Evolutionary conservation across 2,888 invertebrate species (phyloP).

Genomic region (Watsonalla binaria): DNA sequence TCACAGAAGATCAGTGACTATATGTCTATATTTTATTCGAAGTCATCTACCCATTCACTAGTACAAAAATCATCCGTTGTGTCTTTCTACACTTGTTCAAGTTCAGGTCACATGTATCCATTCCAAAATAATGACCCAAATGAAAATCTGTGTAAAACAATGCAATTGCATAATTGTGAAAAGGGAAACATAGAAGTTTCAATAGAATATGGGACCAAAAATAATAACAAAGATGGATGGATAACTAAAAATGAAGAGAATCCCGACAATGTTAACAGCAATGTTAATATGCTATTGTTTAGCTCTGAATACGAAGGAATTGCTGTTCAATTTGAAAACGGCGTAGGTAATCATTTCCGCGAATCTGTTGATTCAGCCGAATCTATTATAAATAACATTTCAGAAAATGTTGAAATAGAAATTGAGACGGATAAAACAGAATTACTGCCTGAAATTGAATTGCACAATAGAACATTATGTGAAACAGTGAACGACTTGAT

Average conservation of each 20-base stretch:
- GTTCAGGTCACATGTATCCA: background rate
- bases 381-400: background rate
- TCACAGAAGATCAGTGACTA: background rate
- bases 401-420: background rate
- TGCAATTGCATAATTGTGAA: background rate
- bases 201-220: background rate
- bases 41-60: background rate
- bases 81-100: background rate
- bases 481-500: constrained; percentile 21
- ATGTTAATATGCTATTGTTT: background rate
- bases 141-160: background rate
- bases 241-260: background rate
- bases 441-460: constrained; percentile 5
- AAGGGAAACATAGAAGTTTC: background rate
- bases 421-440: background rate
- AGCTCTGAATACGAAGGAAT: background rate
- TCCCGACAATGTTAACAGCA: background rate
- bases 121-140: background rate
- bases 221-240: background rate
- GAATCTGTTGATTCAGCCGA: background rate
- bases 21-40: background rate
- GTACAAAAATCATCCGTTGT: background rate
- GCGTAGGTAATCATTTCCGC: background rate
- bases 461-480: constrained; percentile 14
- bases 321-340: background rate